Evolutionary conservation across 2,113 vertebrate genomes (phyloP).

Genomic region (Phocoena phocoena): DNA sequence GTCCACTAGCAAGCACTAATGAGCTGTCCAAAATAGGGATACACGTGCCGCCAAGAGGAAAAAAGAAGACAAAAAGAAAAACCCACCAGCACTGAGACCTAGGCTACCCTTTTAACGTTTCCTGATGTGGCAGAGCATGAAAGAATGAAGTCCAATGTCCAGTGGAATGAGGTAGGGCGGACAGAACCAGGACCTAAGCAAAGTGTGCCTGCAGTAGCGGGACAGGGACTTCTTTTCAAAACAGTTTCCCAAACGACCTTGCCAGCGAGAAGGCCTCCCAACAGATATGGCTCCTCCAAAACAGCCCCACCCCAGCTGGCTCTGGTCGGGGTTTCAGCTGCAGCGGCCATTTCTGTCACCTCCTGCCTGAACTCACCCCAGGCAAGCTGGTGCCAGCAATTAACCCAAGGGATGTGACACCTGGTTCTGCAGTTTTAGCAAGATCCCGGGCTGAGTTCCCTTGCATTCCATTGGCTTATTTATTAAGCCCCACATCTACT

Average conservation of each 20-base stretch:
- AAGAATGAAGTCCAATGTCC: background rate
- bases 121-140: background rate
- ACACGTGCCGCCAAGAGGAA: background rate
- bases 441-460: background rate
- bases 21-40: background rate
- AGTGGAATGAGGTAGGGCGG: background rate
- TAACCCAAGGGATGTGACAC: constrained; percentile 55
- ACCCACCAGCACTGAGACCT: background rate
- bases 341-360: background rate
- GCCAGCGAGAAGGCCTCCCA: background rate
- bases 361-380: constrained; percentile 41
- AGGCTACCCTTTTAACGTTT: background rate
- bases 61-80: background rate
- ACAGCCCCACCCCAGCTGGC: background rate
- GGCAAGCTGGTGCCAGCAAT: constrained; percentile 59
- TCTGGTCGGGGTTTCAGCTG: constrained; percentile 27
- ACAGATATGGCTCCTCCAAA: background rate
- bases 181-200: background rate
- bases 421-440: constrained; percentile 55
- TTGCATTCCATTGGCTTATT: constrained; percentile 54
- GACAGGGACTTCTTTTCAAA: background rate
- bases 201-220: background rate
- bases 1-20: background rate
- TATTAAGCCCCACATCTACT: constrained; percentile 42
- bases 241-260: background rate